A percentile compares a stretch with the other conserved stretches of the same genome.
phyloP scores from a whole-genome alignment of 2,888 invertebrate species.

The Drosophila quasianomalipes region DNA sequence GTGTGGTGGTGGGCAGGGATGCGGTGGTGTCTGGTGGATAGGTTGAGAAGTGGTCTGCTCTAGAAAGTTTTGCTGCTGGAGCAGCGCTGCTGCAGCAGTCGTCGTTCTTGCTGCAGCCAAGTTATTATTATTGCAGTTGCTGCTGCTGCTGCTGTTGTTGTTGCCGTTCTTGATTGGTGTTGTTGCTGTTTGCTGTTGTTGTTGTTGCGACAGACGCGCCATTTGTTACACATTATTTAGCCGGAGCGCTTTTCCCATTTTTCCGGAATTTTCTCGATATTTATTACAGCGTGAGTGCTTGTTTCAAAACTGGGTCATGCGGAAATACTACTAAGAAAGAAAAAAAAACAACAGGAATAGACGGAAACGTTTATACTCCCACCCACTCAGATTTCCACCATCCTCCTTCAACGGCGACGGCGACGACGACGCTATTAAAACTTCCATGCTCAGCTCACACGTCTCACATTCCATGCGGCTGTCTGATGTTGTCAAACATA shows the following conservation, averaged over 20 bases:
- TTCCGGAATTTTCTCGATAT: slow-evolving; percentile 67
- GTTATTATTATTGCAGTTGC: slow-evolving; percentile 71
- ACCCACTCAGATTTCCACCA: background rate
- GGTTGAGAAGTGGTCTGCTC: slow-evolving; percentile 20
- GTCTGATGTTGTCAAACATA: background rate
- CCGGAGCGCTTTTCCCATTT: slow-evolving; percentile 44
- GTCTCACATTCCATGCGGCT: slow-evolving; percentile 29
- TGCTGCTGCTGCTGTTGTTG: slow-evolving; percentile 54
- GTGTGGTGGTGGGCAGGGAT: background rate
- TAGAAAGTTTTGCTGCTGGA: slow-evolving; percentile 44
- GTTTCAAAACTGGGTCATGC: slow-evolving; percentile 62
- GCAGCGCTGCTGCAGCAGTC: slow-evolving; percentile 24
- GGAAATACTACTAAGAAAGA: slow-evolving; percentile 56
- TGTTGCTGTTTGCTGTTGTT: slow-evolving; percentile 37
- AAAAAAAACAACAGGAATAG: slow-evolving; percentile 28
- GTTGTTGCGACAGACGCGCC: slow-evolving; percentile 64
- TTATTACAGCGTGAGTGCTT: slow-evolving; percentile 62
- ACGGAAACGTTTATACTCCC: slow-evolving; percentile 38
- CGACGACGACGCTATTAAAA: slow-evolving; percentile 28
- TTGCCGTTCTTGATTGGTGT: slow-evolving; percentile 33
- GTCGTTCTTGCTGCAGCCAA: slow-evolving; percentile 42
- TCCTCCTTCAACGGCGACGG: background rate
- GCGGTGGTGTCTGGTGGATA: background rate
- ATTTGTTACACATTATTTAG: slow-evolving; percentile 80
- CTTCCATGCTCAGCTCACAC: slow-evolving; percentile 44